Evolutionary conservation across 2,113 vertebrate species (phyloP), one percentile per base, ranked within the genome.

Genomic region (Oreochromis niloticus): DNA sequence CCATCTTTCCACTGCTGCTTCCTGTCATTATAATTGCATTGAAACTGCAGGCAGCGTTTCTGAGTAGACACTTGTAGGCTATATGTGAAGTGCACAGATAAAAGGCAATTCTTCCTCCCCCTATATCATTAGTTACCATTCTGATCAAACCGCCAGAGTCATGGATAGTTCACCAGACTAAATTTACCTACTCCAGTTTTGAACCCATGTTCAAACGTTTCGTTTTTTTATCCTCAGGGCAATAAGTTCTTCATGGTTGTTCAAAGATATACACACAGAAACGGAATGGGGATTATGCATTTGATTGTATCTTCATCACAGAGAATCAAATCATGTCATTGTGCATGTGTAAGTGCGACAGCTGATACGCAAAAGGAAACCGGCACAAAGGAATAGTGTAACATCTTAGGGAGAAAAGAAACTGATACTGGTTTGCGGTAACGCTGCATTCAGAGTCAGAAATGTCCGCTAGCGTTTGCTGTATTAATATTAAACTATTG

Each of bases 221-320:
- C 73, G 14, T 80, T 87, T 87, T 87, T 63, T 80, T 55, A n/a
- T 82, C 30, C 61, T 83, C 41, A 12, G 78, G 90, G 85, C 89
- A 56, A n/a, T 32, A 50, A 16, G 22, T 80, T 55, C 82, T 86
- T 88, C 85, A 55, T 12, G 19, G 59, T 71, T 82, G 55, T 92
- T 92, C 80, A 91, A 92, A 93, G 87, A 48, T 46, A 46, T 27
- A 30, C 41, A 48, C 68, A 30, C 22, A 46, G 13, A 73, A 27
- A 8, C 80, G 54, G 59, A 32, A 86, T 78, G 84, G 82, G 86
- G 43, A 50, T 82, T 63, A n/a, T 87, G 87, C 66, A 13, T 89
- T 90, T 91, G 86, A 92, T 89, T 82, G 5, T 68, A 36, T 89
- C 81, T 50, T 85, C 85, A 88, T 93, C 90, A 92, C 80, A 87